phyloP scores from a whole-genome alignment of 2,888 invertebrate genomes.

The Drosophila melanosoma region DNA sequence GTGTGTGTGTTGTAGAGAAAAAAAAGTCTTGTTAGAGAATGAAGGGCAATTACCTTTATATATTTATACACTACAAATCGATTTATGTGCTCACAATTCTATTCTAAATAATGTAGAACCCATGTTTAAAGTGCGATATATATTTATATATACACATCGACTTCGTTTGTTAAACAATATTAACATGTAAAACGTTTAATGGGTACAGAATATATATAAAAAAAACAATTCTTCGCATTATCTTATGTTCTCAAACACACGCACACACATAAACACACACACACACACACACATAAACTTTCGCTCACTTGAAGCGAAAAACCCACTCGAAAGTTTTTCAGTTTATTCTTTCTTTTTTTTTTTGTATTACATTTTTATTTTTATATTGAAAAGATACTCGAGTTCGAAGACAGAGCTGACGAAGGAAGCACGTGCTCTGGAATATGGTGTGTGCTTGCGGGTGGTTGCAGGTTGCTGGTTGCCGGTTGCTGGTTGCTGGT shows the following conservation, averaged over 20 bases:
- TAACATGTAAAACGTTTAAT: background rate
- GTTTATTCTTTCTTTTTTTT: background rate
- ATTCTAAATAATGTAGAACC: background rate
- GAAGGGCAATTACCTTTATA: background rate
- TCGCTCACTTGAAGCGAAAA: conserved; percentile 62
- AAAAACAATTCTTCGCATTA: conserved; percentile 51
- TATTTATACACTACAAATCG: background rate
- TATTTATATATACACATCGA: background rate
- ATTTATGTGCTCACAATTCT: background rate
- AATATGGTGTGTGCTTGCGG: background rate
- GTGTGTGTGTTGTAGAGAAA: background rate
- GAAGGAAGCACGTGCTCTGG: conserved; percentile 64
- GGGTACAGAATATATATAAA: background rate
- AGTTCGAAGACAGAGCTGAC: conserved; percentile 49
- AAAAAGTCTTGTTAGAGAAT: background rate
- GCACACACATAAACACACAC: conserved; percentile 18
- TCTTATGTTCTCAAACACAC: conserved; percentile 12
- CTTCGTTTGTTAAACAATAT: background rate
- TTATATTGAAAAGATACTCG: conserved; percentile 48
- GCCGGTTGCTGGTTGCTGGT: background rate
- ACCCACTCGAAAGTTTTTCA: conserved; percentile 52
- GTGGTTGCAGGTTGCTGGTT: background rate
- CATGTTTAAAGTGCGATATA: background rate
- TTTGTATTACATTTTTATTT: background rate
- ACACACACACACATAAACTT: conserved; percentile 30